phyloP scores from a whole-genome alignment of 2,888 invertebrate genomes.

The Caenorhabditis plicata region DNA sequence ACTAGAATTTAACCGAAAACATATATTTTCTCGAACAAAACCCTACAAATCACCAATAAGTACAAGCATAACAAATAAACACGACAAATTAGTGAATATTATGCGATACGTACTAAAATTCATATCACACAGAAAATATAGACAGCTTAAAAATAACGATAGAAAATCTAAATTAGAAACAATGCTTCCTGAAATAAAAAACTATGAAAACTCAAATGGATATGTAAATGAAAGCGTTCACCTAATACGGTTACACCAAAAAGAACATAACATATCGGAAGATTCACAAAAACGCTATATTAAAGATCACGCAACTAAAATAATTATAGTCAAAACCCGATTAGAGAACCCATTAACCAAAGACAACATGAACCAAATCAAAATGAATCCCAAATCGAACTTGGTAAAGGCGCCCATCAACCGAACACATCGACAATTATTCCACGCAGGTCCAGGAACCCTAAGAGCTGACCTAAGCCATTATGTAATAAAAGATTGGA shows the following conservation, averaged over 20 bases:
- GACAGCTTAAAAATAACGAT: too few relatives aligned
- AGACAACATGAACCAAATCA: neutral
- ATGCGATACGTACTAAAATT: too few relatives aligned
- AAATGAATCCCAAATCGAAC: neutral
- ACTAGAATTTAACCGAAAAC: too few relatives aligned
- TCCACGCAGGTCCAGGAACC: slow-evolving; percentile 5
- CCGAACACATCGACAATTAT: neutral
- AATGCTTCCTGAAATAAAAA: too few relatives aligned
- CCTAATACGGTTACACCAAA: neutral
- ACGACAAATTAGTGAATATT: too few relatives aligned
- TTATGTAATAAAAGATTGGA: neutral
- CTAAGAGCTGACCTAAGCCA: neutral
- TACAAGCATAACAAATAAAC: too few relatives aligned
- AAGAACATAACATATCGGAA: neutral
- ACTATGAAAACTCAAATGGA: too few relatives aligned
- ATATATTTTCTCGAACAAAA: neutral
- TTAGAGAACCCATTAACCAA: neutral
- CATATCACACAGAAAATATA: too few relatives aligned
- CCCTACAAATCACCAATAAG: too few relatives aligned
- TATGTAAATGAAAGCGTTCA: neutral
- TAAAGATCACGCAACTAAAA: neutral
- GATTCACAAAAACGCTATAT: neutral
- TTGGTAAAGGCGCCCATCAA: neutral
- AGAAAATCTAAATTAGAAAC: too few relatives aligned
- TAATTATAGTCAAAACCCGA: neutral